Evolutionary conservation across 2,797 vertebrate species (phyloP).

Genomic region (Pipistrellus kuhlii): DNA sequence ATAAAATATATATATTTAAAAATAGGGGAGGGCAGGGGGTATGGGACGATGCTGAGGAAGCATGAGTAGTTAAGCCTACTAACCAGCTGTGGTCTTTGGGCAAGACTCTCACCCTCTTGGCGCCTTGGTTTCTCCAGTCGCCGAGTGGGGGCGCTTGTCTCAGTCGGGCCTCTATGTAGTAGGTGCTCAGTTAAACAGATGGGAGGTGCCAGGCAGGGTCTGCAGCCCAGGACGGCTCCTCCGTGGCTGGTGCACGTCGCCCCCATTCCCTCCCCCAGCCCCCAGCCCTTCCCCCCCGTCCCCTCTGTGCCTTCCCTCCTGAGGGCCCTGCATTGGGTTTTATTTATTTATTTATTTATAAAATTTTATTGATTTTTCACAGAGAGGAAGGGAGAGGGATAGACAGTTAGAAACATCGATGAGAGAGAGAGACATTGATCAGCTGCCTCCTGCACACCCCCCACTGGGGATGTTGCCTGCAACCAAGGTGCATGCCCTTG

Average conservation of each 20-base stretch:
- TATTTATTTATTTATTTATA: no score
- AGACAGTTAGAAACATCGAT: no score
- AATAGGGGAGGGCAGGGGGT: no score
- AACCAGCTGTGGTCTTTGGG: background rate
- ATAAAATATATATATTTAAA: no score
- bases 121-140: background rate
- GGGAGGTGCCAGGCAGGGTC: background rate
- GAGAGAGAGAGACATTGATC: no score
- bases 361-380: no score
- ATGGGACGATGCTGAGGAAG: background rate
- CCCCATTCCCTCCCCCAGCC: accelerated
- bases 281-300: background rate
- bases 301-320: background rate
- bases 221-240: background rate
- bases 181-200: background rate
- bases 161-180: background rate
- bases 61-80: background rate
- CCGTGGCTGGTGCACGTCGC: no score
- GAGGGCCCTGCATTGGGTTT: no score
- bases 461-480: no score
- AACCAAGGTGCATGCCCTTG: no score
- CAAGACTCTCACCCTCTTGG: background rate
- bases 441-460: no score
- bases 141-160: background rate
- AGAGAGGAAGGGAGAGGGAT: no score